Conservation (phyloP, 2,113 vertebrate species). For the Cairina moschata region DNA sequence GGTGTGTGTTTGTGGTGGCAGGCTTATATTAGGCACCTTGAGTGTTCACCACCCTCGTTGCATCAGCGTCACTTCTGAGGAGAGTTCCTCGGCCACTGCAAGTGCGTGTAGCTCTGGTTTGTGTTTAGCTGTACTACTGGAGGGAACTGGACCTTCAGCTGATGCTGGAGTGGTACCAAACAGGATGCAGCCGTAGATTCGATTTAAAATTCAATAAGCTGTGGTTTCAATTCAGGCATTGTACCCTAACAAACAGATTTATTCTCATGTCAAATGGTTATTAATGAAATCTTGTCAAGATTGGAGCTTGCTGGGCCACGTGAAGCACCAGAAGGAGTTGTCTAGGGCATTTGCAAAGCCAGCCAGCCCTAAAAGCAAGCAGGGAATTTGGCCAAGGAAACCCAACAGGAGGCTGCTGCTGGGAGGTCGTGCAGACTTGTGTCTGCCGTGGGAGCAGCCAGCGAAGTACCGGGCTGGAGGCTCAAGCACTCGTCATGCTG, state of each 20-base stretch:
- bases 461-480: background rate
- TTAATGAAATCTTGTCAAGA: background rate
- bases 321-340: background rate
- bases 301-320: background rate
- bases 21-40: background rate
- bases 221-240: background rate
- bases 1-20: background rate
- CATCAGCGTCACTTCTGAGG: background rate
- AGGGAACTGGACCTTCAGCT: background rate
- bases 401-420: background rate
- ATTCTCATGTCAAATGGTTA: background rate
- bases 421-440: background rate
- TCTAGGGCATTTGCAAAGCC: background rate
- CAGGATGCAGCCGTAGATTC: background rate
- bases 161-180: background rate
- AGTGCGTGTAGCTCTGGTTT: background rate
- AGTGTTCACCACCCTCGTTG: background rate
- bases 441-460: background rate
- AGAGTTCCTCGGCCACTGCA: background rate
- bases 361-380: background rate
- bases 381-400: background rate
- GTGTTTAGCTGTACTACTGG: background rate
- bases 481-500: fast-evolving
- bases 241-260: background rate
- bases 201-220: too few relatives aligned